Percentiles rank a stretch among this genome's conserved stretches.
Evolutionary conservation across 2,113 vertebrate genomes (phyloP).

Genomic region (Gulo gulo): DNA sequence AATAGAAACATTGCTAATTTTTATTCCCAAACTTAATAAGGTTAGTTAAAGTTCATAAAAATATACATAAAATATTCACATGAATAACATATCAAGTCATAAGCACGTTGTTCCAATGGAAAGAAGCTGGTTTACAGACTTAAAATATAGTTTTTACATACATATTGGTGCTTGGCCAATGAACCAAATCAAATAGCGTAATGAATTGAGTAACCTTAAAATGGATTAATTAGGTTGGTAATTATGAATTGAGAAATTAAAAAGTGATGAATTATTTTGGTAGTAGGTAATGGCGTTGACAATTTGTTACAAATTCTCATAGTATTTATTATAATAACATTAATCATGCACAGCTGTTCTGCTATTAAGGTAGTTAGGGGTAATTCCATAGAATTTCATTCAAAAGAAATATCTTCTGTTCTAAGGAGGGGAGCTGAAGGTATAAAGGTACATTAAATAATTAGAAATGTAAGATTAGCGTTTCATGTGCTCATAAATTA

Average conservation of each 20-base stretch:
- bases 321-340: conserved; percentile 23
- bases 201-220: conserved; percentile 48
- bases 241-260: conserved; percentile 59
- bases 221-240: conserved; percentile 51
- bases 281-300: not conserved
- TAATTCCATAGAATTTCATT: conserved; percentile 7
- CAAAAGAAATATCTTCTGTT: not conserved
- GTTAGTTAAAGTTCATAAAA: conserved; percentile 9
- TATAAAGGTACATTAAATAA: not conserved
- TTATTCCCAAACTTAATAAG: conserved; percentile 11
- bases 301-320: conserved; percentile 43
- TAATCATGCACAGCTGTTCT: conserved; percentile 62
- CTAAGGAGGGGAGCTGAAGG: not conserved
- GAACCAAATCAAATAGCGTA: conserved; percentile 47
- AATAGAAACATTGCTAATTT: not conserved
- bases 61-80: not conserved
- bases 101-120: not conserved
- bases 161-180: not conserved
- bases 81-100: not conserved
- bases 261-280: conserved; percentile 55
- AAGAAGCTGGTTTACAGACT: not conserved
- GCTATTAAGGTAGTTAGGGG: not conserved
- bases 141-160: conserved; percentile 28
- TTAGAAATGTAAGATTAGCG: not conserved
- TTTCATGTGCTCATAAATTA: conserved; percentile 9